phyloP scores from a whole-genome alignment of 1,140 invertebrate species.

The Drosophila pachea region DNA sequence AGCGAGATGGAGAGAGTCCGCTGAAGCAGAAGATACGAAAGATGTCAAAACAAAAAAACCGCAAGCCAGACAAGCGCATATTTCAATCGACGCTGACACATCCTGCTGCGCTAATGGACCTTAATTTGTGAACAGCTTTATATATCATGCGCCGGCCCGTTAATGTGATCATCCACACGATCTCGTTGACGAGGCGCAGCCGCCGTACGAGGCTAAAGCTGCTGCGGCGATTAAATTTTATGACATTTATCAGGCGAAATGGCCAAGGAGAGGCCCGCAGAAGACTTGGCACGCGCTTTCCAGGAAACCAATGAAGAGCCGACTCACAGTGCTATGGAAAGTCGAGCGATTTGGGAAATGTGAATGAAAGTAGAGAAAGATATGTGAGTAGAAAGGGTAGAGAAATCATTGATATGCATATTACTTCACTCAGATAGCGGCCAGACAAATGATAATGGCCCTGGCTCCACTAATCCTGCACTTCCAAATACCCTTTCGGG shows the following conservation, averaged over 20 bases:
- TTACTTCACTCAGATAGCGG: slow-evolving; percentile 47
- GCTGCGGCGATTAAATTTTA: slow-evolving; percentile 65
- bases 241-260: slow-evolving; percentile 57
- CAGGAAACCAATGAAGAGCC: slow-evolving; percentile 28
- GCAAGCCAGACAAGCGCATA: slow-evolving; percentile 72
- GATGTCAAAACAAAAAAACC: slow-evolving; percentile 73
- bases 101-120: slow-evolving; percentile 77
- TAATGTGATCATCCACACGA: slow-evolving; percentile 77
- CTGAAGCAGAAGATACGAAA: slow-evolving; percentile 57
- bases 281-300: slow-evolving; percentile 63
- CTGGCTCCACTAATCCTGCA: slow-evolving; percentile 64
- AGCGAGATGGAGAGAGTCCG: slow-evolving; percentile 2
- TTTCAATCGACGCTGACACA: slow-evolving; percentile 75
- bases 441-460: slow-evolving; percentile 74
- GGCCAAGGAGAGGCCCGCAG: slow-evolving; percentile 39
- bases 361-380: slow-evolving; percentile 30
- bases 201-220: slow-evolving; percentile 13
- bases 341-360: slow-evolving; percentile 5
- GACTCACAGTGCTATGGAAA: background rate
- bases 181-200: slow-evolving; percentile 47
- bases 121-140: slow-evolving; percentile 78
- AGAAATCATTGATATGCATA: slow-evolving; percentile 14
- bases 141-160: slow-evolving; percentile 73
- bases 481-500: slow-evolving; percentile 42
- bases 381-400: background rate